These are phyloP conservation scores for Rhorus exstirpatorius DNA, from an alignment of 2,888 invertebrate species.

Conservation along the genomic window DNA sequence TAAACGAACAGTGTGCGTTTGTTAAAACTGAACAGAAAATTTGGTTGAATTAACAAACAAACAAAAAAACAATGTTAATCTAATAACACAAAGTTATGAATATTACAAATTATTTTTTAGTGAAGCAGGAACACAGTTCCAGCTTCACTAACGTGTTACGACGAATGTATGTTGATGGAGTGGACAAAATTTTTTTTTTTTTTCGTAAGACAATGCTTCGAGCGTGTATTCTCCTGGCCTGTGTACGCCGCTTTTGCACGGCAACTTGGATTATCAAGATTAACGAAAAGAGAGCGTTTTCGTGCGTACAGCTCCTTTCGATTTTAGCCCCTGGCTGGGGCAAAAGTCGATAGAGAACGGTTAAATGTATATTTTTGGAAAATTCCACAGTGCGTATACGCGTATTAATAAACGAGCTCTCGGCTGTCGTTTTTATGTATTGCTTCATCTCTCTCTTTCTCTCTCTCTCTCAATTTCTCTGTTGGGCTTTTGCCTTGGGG, in stretches of 20 bases:
- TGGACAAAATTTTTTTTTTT: not conserved
- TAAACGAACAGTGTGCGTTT: too few species aligned
- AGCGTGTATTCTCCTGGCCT: constrained; percentile 13
- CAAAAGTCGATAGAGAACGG: constrained; percentile 19
- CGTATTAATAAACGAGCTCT: constrained; percentile 24
- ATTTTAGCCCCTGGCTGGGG: not conserved
- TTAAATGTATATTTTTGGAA: constrained; percentile 45
- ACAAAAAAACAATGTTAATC: not conserved
- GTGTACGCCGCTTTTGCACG: constrained; percentile 73
- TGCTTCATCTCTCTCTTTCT: not conserved
- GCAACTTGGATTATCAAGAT: constrained; percentile 77
- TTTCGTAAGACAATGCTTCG: not conserved
- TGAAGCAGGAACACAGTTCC: too few species aligned
- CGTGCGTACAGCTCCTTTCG: constrained; percentile 2
- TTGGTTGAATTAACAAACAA: too few species aligned
- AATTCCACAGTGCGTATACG: constrained; percentile 54
- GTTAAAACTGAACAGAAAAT: not conserved
- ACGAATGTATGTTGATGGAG: too few species aligned
- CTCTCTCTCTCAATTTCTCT: not conserved
- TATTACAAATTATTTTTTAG: too few species aligned
- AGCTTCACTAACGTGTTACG: too few species aligned
- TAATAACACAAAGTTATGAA: too few species aligned
- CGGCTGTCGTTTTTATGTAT: not conserved
- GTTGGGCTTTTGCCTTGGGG: not conserved
- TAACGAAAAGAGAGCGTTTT: constrained; percentile 65